Base-by-base conservation (phyloP, 2,888 invertebrate species). In the Syrphus vitripennis region DNA sequence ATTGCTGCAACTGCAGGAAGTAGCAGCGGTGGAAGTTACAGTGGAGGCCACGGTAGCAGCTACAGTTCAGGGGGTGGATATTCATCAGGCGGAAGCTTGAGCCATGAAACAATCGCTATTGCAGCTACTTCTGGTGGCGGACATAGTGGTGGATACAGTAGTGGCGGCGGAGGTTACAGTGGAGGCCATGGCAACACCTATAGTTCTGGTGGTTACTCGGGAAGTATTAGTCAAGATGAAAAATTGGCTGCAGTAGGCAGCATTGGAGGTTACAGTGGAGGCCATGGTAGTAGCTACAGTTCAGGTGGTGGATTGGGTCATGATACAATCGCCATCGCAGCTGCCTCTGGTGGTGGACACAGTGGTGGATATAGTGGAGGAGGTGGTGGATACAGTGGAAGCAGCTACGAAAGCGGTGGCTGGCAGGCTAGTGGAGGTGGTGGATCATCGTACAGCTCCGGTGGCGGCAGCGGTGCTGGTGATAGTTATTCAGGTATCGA, bases 401-500 rank as follows among this genome's bases (percentile, higher is more conserved):
- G 61, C 53, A 57, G 50, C 31, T 67, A 74, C 50, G 24, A 37
- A 45, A 31, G 75, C 14, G 78, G 78, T 1, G 78, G 82, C 57
- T 86, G 81, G 81, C 86, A 86, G 50, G 78, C 79, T 12, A 77
- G 77, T 45, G 80, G 79, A 14, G 57, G 71, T 50, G 71, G 45
- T 2, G 65, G 63, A 14, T 75, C 61, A 4, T 81, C 72, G n/a
- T 67, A 59, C 16, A 42, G 71, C 14, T 57, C 70, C 16, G 69
- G 65, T n/a, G 74, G 81, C n/a, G 90, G n/a, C 16, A 42, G 71
- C 14, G 50, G 65, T 14, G 69, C 57, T n/a, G 74, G 81, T n/a
- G 90, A 90, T 26, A 90, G 90, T 12, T 91, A 91, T 70, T 89
- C 80, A 3, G 90, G 89, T n/a, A 84, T 89, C 65, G 91, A 92